phyloP scores from a whole-genome alignment of 2,113 vertebrate species.

The Neomonachus schauinslandi region DNA sequence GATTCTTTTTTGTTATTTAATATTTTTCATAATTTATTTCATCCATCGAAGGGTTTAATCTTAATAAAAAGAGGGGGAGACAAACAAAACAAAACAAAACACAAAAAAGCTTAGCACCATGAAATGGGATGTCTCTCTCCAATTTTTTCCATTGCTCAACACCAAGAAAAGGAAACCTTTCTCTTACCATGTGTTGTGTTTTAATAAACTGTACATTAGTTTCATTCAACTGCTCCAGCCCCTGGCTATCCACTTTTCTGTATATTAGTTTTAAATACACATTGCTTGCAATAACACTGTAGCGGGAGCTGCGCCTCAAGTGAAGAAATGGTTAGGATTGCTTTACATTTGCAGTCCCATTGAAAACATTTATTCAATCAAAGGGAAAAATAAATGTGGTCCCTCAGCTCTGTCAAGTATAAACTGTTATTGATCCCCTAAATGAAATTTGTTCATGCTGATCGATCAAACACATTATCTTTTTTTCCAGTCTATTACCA shows the following conservation, averaged over 20 bases:
- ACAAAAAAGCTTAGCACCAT: not conserved
- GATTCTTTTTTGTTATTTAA: conserved; percentile 39
- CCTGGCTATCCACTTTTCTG: conserved; percentile 87
- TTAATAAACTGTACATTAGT: conserved; percentile 87
- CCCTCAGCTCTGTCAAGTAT: conserved; percentile 97
- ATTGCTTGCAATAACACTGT: conserved; percentile 89
- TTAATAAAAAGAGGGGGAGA: conserved; percentile 31
- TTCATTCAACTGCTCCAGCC: conserved; percentile 90
- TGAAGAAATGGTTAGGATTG: conserved; percentile 86
- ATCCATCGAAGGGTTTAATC: conserved; percentile 59
- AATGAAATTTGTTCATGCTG: conserved; percentile 99
- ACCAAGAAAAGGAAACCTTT: conserved; percentile 85
- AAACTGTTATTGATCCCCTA: conserved; percentile 99
- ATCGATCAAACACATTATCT: conserved; percentile 99
- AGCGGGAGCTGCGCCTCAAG: conserved; percentile 86
- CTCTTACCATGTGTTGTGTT: conserved; percentile 78
- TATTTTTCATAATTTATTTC: conserved; percentile 61
- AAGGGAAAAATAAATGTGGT: conserved; percentile 96
- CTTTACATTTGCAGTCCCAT: conserved; percentile 87
- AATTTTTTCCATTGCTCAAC: conserved; percentile 85
- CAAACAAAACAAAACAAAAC: conserved; percentile 58
- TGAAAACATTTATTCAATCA: conserved; percentile 96
- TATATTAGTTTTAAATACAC: conserved; percentile 95
- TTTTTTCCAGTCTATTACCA: conserved; percentile 96
- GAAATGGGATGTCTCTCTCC: conserved; percentile 71